Conservation (phyloP, 64 coral and sea anemone genomes). For the Stichodactyla mertensii region DNA sequence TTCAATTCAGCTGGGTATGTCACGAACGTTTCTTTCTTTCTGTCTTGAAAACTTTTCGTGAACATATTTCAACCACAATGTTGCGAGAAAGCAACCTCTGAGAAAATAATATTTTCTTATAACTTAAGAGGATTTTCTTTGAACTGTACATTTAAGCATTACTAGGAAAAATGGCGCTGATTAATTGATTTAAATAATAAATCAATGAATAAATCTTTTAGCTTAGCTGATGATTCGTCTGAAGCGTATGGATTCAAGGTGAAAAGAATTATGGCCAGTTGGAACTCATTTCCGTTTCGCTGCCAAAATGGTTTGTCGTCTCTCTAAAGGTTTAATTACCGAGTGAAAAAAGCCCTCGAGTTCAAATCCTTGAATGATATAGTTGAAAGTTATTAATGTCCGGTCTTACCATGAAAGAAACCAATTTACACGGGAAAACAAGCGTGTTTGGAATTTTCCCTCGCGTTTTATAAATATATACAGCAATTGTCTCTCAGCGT, state of each 20-base stretch:
- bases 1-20: background rate
- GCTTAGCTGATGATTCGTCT: background rate
- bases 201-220: slow-evolving; percentile 4
- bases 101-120: background rate
- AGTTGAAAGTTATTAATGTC: background rate
- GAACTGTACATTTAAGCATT: background rate
- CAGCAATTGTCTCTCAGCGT: background rate
- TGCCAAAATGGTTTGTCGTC: background rate
- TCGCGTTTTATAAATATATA: background rate
- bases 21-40: background rate
- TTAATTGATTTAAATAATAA: background rate
- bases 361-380: background rate
- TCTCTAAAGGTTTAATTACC: background rate
- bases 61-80: too few relatives aligned
- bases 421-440: background rate
- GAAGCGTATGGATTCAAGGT: background rate
- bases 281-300: background rate
- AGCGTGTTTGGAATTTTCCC: background rate
- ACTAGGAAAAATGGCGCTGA: background rate
- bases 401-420: background rate
- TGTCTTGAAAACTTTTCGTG: too few relatives aligned
- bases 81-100: too few relatives aligned
- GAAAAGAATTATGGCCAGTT: background rate
- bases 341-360: background rate
- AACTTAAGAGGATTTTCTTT: background rate